phyloP scores from a whole-genome alignment of 2,888 invertebrate genomes.

The Lasioglossum marginatum region DNA sequence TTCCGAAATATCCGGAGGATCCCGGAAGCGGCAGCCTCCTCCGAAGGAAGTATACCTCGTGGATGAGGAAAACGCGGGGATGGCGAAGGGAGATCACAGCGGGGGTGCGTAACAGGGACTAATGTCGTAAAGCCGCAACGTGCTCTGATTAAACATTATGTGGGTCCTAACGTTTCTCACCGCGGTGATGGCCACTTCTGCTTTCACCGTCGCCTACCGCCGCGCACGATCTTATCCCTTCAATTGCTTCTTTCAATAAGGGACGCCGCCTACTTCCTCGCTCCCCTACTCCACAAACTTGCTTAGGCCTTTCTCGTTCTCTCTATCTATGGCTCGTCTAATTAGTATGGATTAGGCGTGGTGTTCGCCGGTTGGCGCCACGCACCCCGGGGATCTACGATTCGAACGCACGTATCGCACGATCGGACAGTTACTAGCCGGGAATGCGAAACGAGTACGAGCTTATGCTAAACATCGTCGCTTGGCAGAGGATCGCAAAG shows the following conservation, averaged over 20 bases:
- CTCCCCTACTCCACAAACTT: not conserved
- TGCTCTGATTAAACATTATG: slow-evolving; percentile 84
- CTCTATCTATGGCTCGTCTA: not conserved
- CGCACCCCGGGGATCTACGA: not conserved
- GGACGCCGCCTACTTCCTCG: slow-evolving; percentile 13
- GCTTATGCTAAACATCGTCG: not conserved
- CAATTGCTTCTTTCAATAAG: slow-evolving; percentile 59
- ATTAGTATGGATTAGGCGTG: slow-evolving; percentile 25
- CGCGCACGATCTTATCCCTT: slow-evolving; percentile 53
- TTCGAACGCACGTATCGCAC: not conserved
- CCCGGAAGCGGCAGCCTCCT: slow-evolving; percentile 22
- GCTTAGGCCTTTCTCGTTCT: not conserved
- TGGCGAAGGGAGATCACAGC: not conserved
- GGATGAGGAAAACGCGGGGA: slow-evolving; percentile 46
- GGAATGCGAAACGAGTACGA: slow-evolving; percentile 1
- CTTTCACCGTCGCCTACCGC: slow-evolving; percentile 26
- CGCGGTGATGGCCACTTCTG: slow-evolving; percentile 51
- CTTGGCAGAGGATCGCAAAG: not conserved
- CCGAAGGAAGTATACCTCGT: slow-evolving; percentile 16
- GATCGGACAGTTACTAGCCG: not conserved
- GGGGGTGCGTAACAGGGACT: slow-evolving; percentile 75
- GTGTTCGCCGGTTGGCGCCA: slow-evolving; percentile 13
- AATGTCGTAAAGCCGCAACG: slow-evolving; percentile 84
- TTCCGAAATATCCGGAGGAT: slow-evolving; percentile 58
- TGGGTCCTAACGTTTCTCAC: slow-evolving; percentile 79